Conservation (phyloP, 2,797 vertebrate species). For the Siniperca obscura region DNA sequence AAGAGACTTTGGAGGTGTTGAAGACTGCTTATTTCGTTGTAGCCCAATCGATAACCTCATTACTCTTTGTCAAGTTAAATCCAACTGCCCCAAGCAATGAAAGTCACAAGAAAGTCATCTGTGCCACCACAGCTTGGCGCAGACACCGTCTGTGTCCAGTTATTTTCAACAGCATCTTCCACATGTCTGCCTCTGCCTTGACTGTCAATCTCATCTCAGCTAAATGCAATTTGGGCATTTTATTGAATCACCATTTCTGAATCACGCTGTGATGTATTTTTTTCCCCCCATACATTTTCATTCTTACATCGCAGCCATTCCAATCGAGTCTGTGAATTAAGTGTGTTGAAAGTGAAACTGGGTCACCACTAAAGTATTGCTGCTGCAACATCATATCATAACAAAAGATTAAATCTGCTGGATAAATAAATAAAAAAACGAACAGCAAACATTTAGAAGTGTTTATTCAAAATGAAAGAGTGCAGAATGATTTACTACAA, state of each 20-base stretch:
- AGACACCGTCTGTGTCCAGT: slow-evolving; percentile 72
- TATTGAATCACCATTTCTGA: slow-evolving; percentile 77
- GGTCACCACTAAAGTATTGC: slow-evolving; percentile 66
- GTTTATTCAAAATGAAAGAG: slow-evolving; percentile 53
- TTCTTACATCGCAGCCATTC: slow-evolving; percentile 58
- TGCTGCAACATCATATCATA: slow-evolving; percentile 56
- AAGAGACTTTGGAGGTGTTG: slow-evolving; percentile 83
- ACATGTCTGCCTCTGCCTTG: slow-evolving; percentile 61
- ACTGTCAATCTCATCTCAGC: slow-evolving; percentile 75
- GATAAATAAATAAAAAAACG: slow-evolving; percentile 60
- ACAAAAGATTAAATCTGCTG: slow-evolving; percentile 68
- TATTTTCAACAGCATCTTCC: slow-evolving; percentile 76
- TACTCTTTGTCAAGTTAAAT: slow-evolving; percentile 89
- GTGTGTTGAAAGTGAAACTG: slow-evolving; percentile 65
- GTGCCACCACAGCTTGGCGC: slow-evolving; percentile 60
- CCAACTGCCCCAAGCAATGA: slow-evolving; percentile 84
- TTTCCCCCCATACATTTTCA: slow-evolving; percentile 46
- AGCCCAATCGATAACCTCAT: slow-evolving; percentile 88
- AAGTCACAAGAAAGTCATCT: slow-evolving; percentile 86
- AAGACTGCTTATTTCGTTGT: slow-evolving; percentile 86
- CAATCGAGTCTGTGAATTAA: slow-evolving; percentile 72
- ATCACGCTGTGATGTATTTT: slow-evolving; percentile 50
- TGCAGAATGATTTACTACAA: slow-evolving; percentile 33
- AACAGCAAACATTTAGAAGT: slow-evolving; percentile 50
- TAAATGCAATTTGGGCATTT: slow-evolving; percentile 76